Base-by-base conservation (phyloP, 2,888 invertebrate species). In the Lymantria monacha region DNA sequence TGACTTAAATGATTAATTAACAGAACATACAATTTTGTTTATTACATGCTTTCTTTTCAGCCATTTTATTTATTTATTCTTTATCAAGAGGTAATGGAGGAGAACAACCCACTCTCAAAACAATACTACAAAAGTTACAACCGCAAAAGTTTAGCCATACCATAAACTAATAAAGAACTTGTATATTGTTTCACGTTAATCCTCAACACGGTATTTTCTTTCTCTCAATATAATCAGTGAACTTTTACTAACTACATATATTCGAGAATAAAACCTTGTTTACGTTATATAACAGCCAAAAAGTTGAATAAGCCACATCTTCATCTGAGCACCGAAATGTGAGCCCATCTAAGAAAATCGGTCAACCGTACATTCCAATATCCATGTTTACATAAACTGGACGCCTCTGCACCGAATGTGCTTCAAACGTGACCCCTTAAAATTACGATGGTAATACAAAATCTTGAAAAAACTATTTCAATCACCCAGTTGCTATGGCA, bases 401-500 rank as follows among this genome's bases (percentile, higher is more conserved):
- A 40, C 31, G 13, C 10, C 30, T 3, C 14, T 7, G 7, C 9
- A n/a, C 45, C 15, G 22, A 30, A 15, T 30, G 30, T 40, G 30
- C 14, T 13, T 13, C 12, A 37, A 38, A 30, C 40, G 12, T 38
- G n/a, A n/a, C 30, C 41, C 30, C 38, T 22, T 41, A 42, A 45
- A 37, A 40, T 40, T 33, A 33, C 42, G 33, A 49, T 44, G 22
- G 22, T 42, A 14, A 15, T 49, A 30, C 40, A 40, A 12, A 42
- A 15, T 12, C 38, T 48, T 55, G 53, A 59, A 56, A 42, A 49
- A 55, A 38, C 31, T 51, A 53, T 53, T 57, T 53, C 57, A 60
- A 46, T 55, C 57, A 58, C 30, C 43, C 46, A 48, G 68, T 67
- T 60, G 53, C 70, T 59, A 52, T 64, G 48, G 64, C 49, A 65